phyloP scores from a whole-genome alignment of 1,140 invertebrate species.

The Nasonia longicornis region DNA sequence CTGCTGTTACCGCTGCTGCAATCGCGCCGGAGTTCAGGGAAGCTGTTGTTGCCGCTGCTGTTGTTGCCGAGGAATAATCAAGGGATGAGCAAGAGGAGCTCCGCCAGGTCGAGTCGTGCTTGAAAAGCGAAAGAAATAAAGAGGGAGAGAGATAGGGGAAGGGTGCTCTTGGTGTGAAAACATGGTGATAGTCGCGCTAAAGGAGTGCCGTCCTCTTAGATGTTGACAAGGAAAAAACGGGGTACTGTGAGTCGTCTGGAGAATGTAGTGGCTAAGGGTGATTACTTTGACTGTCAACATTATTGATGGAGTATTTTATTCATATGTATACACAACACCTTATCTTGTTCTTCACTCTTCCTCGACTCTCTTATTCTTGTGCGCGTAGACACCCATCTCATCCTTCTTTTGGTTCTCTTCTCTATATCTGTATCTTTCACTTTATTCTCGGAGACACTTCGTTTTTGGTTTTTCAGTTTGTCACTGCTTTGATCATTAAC shows the following conservation, averaged over 20 bases:
- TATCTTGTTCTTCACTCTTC: neutral
- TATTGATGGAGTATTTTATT: conserved; percentile 1
- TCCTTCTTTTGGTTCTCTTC: neutral
- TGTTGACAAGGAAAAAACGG: conserved; percentile 3
- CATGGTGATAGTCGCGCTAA: neutral
- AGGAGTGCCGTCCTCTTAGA: conserved; percentile 2
- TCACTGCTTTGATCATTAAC: neutral
- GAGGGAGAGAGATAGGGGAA: neutral
- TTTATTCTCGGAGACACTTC: neutral
- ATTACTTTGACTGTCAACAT: conserved; percentile 1
- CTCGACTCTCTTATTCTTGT: neutral
- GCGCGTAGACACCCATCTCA: neutral
- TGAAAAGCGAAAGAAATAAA: neutral
- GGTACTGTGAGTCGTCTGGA: conserved; percentile 2
- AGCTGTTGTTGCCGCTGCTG: neutral
- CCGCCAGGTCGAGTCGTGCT: neutral
- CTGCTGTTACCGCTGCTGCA: neutral
- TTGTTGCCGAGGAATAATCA: neutral
- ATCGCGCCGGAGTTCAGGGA: too few relatives aligned
- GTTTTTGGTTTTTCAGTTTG: neutral
- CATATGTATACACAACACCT: neutral
- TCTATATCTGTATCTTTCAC: neutral
- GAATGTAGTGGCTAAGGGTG: neutral
- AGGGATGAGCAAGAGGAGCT: neutral
- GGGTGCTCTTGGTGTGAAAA: conserved; percentile 2